These are phyloP conservation scores for Anneissia japonica DNA, from an alignment of 35 echinoderm and acorn worm species.

Conservation along the genomic window DNA sequence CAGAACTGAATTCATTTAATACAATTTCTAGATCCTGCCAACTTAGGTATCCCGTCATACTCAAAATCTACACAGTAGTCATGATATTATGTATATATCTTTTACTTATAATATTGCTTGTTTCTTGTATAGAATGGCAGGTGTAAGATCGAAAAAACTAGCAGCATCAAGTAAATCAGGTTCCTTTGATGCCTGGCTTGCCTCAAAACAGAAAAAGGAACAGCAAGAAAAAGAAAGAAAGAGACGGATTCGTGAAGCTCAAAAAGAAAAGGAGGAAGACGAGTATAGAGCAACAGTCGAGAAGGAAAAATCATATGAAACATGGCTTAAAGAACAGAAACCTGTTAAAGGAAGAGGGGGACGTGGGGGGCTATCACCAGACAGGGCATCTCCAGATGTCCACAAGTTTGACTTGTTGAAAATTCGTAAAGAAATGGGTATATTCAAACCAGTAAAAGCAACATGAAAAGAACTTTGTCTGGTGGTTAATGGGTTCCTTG, in stretches of 20 bases:
- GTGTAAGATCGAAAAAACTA: neutral
- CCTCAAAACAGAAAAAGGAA: conserved; percentile 49
- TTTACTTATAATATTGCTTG: conserved; percentile 55
- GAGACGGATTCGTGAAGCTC: conserved; percentile 34
- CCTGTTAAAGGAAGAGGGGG: neutral
- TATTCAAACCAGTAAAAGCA: conserved; percentile 64
- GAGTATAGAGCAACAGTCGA: conserved; percentile 53
- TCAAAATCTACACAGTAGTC: neutral
- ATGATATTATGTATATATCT: conserved; percentile 4
- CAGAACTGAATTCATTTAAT: no score
- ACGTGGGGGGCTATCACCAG: conserved; percentile 38
- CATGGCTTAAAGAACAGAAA: conserved; percentile 79
- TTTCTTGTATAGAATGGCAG: conserved; percentile 27
- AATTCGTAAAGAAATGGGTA: conserved; percentile 95
- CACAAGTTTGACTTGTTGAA: conserved; percentile 79
- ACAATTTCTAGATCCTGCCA: no score
- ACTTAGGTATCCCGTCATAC: no score
- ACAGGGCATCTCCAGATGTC: conserved; percentile 54
- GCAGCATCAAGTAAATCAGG: neutral
- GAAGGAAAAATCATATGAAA: conserved; percentile 71
- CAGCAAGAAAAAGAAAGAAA: conserved; percentile 46
- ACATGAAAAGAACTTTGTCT: neutral
- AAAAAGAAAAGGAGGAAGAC: conserved; percentile 73
- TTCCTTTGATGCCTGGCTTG: conserved; percentile 5
- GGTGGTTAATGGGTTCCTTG: no score